A percentile compares a stretch with the other conserved stretches of the same genome.
These are phyloP conservation scores for Mimas tiliae DNA, from an alignment of 2,888 invertebrate genomes.

Conservation along the genomic window DNA sequence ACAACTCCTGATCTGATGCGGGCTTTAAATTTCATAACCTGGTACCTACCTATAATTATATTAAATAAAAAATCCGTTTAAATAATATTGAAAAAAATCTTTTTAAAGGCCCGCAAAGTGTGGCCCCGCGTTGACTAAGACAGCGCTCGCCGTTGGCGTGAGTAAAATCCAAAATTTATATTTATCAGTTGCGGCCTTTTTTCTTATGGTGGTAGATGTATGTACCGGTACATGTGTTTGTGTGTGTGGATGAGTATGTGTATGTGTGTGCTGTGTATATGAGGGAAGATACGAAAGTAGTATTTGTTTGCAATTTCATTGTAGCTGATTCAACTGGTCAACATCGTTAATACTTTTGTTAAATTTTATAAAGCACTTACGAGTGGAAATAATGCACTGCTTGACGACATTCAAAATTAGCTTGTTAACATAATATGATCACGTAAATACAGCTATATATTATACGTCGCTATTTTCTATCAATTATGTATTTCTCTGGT, in stretches of 20 bases:
- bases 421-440: background rate
- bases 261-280: background rate
- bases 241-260: background rate
- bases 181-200: background rate
- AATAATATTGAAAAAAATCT: too few species aligned
- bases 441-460: background rate
- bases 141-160: too few species aligned
- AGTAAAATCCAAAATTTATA: background rate
- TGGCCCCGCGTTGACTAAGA: too few species aligned
- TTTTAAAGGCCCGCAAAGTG: too few species aligned
- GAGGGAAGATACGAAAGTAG: background rate
- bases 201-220: background rate
- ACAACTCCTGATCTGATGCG: too few species aligned
- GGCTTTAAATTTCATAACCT: too few species aligned
- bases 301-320: background rate
- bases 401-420: background rate
- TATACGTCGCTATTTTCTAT: background rate
- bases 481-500: background rate
- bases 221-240: background rate
- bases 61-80: too few species aligned
- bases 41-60: too few species aligned
- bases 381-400: slow-evolving; percentile 5
- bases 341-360: background rate
- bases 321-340: background rate
- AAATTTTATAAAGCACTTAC: background rate